Evolutionary conservation across 2,797 vertebrate species (phyloP).

Genomic region (Simalia tracyae): DNA sequence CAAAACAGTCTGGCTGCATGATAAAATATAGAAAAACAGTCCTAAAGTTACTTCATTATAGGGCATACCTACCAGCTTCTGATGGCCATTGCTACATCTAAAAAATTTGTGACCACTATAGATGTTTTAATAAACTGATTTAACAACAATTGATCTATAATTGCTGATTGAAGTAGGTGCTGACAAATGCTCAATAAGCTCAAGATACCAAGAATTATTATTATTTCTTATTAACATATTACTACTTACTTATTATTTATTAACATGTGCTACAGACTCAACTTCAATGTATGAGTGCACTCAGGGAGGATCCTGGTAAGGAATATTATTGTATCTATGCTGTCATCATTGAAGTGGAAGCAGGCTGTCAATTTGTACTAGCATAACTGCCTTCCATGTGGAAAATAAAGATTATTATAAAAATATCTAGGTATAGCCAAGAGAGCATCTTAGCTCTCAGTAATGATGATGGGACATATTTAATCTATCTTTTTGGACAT

Average conservation of each 20-base stretch:
- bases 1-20: background rate
- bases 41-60: background rate
- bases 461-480: background rate
- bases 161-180: background rate
- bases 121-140: background rate
- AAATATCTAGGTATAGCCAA: background rate
- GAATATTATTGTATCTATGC: background rate
- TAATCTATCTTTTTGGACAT: background rate
- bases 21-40: background rate
- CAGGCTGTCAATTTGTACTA: background rate
- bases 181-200: background rate
- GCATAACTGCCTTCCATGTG: background rate
- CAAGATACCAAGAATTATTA: background rate
- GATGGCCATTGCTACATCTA: background rate
- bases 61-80: background rate
- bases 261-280: background rate
- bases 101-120: background rate
- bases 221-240: background rate
- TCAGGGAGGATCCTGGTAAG: background rate
- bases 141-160: background rate
- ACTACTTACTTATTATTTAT: background rate
- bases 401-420: background rate
- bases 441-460: background rate
- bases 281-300: background rate
- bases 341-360: background rate